phyloP scores from a whole-genome alignment of 2,888 invertebrate genomes.

The Altica lythri region DNA sequence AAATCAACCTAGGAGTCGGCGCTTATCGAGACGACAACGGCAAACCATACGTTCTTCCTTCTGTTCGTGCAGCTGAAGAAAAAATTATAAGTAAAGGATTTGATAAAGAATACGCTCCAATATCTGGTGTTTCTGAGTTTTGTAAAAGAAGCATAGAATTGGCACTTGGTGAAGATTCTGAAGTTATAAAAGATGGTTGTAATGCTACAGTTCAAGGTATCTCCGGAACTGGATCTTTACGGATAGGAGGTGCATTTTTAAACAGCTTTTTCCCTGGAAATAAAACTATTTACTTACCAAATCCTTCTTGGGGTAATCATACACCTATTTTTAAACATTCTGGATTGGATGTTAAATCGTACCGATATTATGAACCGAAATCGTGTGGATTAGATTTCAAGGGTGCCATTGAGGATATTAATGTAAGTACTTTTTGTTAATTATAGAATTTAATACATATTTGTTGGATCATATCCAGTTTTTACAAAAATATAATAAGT shows the following conservation, averaged over 20 bases:
- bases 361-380: slow-evolving; percentile 91
- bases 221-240: slow-evolving; percentile 96
- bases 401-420: slow-evolving; percentile 87
- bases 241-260: slow-evolving; percentile 88
- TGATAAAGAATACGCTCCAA: slow-evolving; percentile 96
- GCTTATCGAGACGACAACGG: slow-evolving; percentile 98
- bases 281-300: slow-evolving; percentile 86
- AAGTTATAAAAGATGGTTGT: slow-evolving; percentile 69
- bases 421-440: no score
- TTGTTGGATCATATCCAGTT: no score
- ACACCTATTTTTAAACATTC: slow-evolving; percentile 90
- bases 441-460: no score
- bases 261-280: slow-evolving; percentile 77
- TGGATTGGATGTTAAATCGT: slow-evolving; percentile 82
- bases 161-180: slow-evolving; percentile 83
- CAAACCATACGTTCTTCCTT: slow-evolving; percentile 92
- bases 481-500: no score
- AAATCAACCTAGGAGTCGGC: slow-evolving; percentile 95
- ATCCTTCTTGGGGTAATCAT: slow-evolving; percentile 99
- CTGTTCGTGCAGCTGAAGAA: slow-evolving; percentile 86
- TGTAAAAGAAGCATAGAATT: slow-evolving; percentile 82
- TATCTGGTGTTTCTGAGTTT: slow-evolving; percentile 84
- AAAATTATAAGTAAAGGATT: slow-evolving; percentile 68
- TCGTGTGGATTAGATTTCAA: slow-evolving; percentile 92
- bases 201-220: slow-evolving; percentile 83